Evolutionary conservation across 2,797 vertebrate genomes (phyloP), one percentile per base, ranked within the genome.

Genomic region (Mormyrops attenuatus): DNA sequence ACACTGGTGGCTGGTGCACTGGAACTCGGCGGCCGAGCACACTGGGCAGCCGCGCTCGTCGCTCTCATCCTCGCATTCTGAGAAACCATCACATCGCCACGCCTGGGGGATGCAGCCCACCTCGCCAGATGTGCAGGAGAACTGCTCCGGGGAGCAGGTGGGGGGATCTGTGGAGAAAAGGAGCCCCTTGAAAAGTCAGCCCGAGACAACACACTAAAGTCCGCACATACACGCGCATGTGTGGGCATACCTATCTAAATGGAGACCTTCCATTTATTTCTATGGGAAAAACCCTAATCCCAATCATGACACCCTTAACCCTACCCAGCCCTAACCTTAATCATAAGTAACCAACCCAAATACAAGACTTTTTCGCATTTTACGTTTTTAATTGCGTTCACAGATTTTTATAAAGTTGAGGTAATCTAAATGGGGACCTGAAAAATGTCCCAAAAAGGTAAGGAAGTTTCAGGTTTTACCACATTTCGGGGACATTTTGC

Each of bases 81-180:
- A 94, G 91, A 96, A 98, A 0, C 98, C 98, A 80, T 99, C 98
- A 0, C 98, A 99, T 1, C 98, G 94, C 98, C 98, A 99, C 0
- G 97, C 97, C 93, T 97, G 97, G 0, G 98, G 98, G 92, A 99
- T 99, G 92, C 98, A 99, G 96, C 99, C 98, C 92, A 99, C 98
- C 93, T 99, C 98, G 0, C 98, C 98, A 0, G 98, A 98, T 41
- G 95, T 94, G 91, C 98, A 99, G 87, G 98, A 97, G 94, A 99
- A 99, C 94, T 99, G 97, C 93, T 98, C 97, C 1, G 98, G 98
- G 34, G 98, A 98, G 91, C 98, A 99, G 20, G 98, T 99, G 90
- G 98, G 98, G 0, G 98, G 98, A 90, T 99, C 98, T 99, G 96
- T 17, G 92, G 88, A 93, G 13, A 6, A 88, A 92, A 17, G 22